Base-by-base conservation (phyloP, 2,113 vertebrate genomes). In the Pionites leucogaster region DNA sequence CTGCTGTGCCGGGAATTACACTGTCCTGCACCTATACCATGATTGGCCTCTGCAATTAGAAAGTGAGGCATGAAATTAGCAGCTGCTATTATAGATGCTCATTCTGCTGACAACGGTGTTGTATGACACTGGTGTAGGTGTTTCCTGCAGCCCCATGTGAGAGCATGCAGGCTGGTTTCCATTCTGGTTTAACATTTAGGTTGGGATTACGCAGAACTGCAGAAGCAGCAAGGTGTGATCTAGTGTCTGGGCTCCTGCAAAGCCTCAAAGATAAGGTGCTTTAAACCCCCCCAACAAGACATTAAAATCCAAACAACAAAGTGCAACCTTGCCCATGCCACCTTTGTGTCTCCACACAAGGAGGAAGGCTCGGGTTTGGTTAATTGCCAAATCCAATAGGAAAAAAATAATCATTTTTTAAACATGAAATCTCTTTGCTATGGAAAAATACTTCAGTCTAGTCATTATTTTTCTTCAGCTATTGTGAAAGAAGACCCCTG, bases 31-130 rank as follows among this genome's bases (percentile, higher is more conserved):
- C n/a, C 44, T 20, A 13, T 87, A 68, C 70, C n/a, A 3, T 2
- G 12, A 82, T 76, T 89, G 84, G 52, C 49, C 82, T 91, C 31
- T 82, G 93, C 53, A 90, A 82, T 78, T 70, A 63, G 75, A 89
- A 85, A 82, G 25, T 7, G 18, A 87, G 59, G 71, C 68, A 53
- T 84, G 82, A 82, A 95, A 79, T 74, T 13, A 91, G 93, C 37
- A 95, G 69, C 80, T 94, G 76, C 39, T 92, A 46, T 44, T 35
- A 33, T 39, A 31, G 24, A 44, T 76, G 71, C 41, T 80, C 8
- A 24, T 82, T 88, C 79, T 96, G 71, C 63, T 91, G 82, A 59
- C 31, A 70, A 9, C 19, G 24, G 7, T 23, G 11, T 63, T 47
- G 64, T 77, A 4, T 35, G 67, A 59, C n/a, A 31, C 65, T 27